Conservation (phyloP, 2,113 vertebrate species). For the Gasterosteus aculeatus region DNA sequence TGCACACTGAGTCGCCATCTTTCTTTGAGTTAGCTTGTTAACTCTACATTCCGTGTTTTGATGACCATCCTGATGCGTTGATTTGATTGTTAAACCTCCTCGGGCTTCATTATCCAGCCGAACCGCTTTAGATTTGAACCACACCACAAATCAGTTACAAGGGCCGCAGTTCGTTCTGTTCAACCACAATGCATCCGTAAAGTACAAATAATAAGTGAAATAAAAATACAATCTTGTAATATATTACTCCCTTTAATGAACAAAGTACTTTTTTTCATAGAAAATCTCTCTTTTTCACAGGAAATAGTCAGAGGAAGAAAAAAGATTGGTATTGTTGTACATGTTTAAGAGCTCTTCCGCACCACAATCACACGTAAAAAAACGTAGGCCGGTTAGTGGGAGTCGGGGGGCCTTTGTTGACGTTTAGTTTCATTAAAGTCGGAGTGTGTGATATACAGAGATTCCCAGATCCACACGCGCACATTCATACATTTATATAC, state of each 20-base stretch:
- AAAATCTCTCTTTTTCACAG: conserved; percentile 34
- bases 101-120: not conserved
- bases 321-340: not conserved
- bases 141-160: not conserved
- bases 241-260: conserved; percentile 73
- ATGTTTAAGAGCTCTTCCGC: not conserved
- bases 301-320: conserved; percentile 36
- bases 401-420: not conserved
- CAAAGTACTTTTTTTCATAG: conserved; percentile 46
- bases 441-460: not conserved
- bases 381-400: not conserved
- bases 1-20: too few relatives aligned
- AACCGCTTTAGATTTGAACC: not conserved
- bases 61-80: not conserved
- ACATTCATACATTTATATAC: conserved; percentile 24
- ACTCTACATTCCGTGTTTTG: too few relatives aligned
- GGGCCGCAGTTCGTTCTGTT: not conserved
- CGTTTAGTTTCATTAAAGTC: not conserved
- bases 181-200: not conserved
- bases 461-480: conserved; percentile 31
- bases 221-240: conserved; percentile 7
- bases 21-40: not conserved
- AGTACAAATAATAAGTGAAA: not conserved
- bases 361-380: conserved; percentile 14
- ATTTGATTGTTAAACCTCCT: too few relatives aligned